Percentiles rank a stretch among this genome's conserved stretches.
Conservation (phyloP, 2,797 vertebrate genomes). For the Thalassophryne amazonica region DNA sequence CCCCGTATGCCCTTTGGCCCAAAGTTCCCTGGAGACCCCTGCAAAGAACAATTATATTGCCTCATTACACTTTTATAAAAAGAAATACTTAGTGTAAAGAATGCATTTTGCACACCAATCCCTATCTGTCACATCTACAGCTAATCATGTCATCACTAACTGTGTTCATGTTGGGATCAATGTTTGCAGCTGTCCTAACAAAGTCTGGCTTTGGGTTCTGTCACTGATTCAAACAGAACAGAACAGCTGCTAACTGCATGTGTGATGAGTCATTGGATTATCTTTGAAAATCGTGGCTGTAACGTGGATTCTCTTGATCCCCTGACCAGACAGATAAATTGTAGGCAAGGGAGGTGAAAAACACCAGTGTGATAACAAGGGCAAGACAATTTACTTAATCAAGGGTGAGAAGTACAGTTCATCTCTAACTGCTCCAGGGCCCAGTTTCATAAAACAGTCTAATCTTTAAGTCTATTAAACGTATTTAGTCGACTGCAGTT, state of each 20-base stretch:
- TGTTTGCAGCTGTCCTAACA: slow-evolving; percentile 4
- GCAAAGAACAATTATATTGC: slow-evolving; percentile 14
- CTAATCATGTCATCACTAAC: not conserved
- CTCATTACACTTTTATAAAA: slow-evolving; percentile 3
- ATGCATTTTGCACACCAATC: not conserved
- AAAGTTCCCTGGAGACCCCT: slow-evolving; percentile 91
- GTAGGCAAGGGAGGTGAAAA: too few relatives aligned
- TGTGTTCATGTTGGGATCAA: slow-evolving; percentile 6
- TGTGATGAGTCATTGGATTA: too few relatives aligned
- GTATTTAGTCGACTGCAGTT: too few relatives aligned
- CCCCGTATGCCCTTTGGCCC: slow-evolving; percentile 92
- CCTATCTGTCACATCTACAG: not conserved
- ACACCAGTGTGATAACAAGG: too few relatives aligned
- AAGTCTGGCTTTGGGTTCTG: not conserved
- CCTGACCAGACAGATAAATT: too few relatives aligned
- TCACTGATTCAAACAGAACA: not conserved
- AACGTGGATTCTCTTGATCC: too few relatives aligned
- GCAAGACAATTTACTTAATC: too few relatives aligned
- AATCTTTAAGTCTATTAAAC: too few relatives aligned
- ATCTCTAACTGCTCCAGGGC: too few relatives aligned
- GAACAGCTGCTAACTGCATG: slow-evolving; percentile 3
- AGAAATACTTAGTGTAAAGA: not conserved
- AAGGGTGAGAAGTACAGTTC: too few relatives aligned
- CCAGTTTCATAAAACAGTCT: too few relatives aligned
- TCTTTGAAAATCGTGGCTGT: too few relatives aligned